Conservation (phyloP, 2,113 vertebrate genomes). For the Ameiurus melas region DNA sequence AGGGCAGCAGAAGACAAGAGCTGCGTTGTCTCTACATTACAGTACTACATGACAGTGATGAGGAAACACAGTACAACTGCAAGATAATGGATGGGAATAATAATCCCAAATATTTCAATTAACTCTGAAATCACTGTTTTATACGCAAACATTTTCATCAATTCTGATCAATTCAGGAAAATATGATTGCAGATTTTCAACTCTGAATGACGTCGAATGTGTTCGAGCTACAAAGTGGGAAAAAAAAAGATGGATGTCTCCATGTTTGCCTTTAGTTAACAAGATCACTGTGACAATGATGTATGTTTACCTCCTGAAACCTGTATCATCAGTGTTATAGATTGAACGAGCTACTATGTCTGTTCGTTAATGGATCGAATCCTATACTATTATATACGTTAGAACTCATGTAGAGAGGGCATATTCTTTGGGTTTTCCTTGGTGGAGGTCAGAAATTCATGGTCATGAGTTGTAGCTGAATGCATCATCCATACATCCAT, state of each 20-base stretch:
- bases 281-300: not conserved
- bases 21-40: not conserved
- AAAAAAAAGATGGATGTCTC: not conserved
- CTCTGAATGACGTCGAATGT: not conserved
- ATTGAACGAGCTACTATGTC: no score
- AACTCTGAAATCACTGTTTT: no score
- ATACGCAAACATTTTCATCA: not conserved
- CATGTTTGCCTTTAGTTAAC: not conserved
- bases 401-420: not conserved
- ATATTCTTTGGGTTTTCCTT: no score
- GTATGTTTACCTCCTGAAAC: not conserved
- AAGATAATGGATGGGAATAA: not conserved
- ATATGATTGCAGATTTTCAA: not conserved
- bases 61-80: not conserved
- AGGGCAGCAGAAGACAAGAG: not conserved
- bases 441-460: no score
- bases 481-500: no score
- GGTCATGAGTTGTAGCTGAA: not conserved
- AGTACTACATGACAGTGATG: not conserved
- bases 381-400: not conserved
- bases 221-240: not conserved
- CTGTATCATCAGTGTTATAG: no score
- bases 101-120: no score
- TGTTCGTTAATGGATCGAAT: no score
- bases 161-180: not conserved